phyloP scores from a whole-genome alignment of 2,113 vertebrate genomes.

The Podiceps cristatus region DNA sequence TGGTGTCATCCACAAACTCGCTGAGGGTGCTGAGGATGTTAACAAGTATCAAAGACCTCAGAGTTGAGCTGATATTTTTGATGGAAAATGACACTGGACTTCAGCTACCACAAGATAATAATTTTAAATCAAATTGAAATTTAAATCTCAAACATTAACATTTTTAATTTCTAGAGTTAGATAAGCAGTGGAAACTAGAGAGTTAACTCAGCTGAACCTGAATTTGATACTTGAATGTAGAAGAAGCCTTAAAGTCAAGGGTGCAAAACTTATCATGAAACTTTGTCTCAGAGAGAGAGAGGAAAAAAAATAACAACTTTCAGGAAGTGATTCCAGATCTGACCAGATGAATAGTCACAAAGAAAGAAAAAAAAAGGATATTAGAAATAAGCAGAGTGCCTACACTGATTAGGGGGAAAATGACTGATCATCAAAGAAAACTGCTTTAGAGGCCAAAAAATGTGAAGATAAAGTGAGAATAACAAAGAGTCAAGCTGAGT shows the following conservation, averaged over 20 bases:
- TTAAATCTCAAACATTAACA: not conserved
- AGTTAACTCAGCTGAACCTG: not conserved
- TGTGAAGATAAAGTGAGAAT: conserved; percentile 28
- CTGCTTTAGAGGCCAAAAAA: conserved; percentile 17
- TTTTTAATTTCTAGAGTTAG: not conserved
- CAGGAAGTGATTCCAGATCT: conserved; percentile 9
- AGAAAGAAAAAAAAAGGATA: not conserved
- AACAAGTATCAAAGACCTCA: not conserved
- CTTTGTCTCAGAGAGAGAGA: not conserved
- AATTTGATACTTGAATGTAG: not conserved
- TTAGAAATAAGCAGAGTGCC: conserved; percentile 45
- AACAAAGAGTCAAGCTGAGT: conserved; percentile 45
- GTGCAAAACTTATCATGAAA: not conserved
- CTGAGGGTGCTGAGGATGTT: not conserved
- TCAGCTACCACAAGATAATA: not conserved
- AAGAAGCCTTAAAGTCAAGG: not conserved
- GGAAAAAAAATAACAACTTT: not conserved
- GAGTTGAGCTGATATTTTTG: not conserved
- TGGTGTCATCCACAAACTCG: too few relatives aligned
- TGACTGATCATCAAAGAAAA: conserved; percentile 43
- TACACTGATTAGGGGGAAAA: conserved; percentile 2
- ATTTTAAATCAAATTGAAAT: not conserved
- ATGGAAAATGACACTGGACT: not conserved
- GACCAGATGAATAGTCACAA: not conserved
- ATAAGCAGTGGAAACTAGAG: not conserved